These are phyloP conservation scores for Germaria angustata DNA, from an alignment of 2,888 invertebrate species.

Conservation along the genomic window DNA sequence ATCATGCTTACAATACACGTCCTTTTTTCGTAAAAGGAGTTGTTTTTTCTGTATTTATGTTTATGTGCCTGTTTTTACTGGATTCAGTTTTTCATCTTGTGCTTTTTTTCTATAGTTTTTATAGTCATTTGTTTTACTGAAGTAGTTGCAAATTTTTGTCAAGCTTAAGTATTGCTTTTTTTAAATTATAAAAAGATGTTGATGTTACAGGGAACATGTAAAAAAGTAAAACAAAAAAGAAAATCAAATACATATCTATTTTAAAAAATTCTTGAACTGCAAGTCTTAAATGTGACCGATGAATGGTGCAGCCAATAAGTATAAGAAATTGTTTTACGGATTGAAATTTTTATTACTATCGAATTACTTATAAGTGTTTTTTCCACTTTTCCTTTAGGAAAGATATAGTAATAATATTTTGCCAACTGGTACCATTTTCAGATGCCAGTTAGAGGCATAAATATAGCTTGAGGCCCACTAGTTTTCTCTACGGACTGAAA, in stretches of 20 bases:
- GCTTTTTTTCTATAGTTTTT: neutral
- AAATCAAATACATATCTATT: neutral
- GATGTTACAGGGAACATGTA: neutral
- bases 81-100: constrained; percentile 1
- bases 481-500: too few relatives aligned
- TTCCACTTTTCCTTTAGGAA: too few relatives aligned
- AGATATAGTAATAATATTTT: too few relatives aligned
- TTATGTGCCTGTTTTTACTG: neutral
- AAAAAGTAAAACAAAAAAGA: neutral
- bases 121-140: constrained; percentile 57
- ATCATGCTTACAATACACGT: constrained; percentile 46
- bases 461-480: too few relatives aligned
- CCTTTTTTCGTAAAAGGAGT: neutral
- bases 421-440: too few relatives aligned
- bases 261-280: neutral
- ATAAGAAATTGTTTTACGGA: too few relatives aligned
- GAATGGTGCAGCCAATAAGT: too few relatives aligned
- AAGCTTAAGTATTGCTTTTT: constrained; percentile 17
- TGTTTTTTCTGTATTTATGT: neutral
- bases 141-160: constrained; percentile 44
- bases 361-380: too few relatives aligned
- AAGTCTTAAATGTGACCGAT: neutral
- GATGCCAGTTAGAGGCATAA: too few relatives aligned
- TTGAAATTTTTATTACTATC: too few relatives aligned
- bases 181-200: neutral